Evolutionary conservation across 2,888 invertebrate genomes (phyloP), one percentile per base, ranked within the genome.

Genomic region (Patella depressa): DNA sequence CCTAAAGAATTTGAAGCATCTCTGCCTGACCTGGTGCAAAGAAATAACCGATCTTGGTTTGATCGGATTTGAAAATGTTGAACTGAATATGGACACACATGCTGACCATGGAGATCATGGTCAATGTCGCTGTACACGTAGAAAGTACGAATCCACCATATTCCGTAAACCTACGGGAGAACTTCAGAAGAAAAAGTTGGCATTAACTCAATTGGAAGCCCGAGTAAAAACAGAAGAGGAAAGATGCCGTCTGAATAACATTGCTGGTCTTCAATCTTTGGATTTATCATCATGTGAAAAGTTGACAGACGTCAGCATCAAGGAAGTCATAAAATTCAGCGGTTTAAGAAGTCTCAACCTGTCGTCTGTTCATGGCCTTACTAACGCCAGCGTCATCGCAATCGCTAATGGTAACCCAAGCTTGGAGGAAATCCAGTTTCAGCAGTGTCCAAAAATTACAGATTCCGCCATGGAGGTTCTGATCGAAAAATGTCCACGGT

Each of bases 251-350:
- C 79, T 89, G 9, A 83, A 82, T 73, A 86, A 87, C 79, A 81
- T 91, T 75, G 76, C 81, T 76, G 87, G 89, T 53, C 92, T 96
- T 2, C 92, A 91, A 79, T 92, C 93, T 73, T 91, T 96, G 9
- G 94, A 95, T 88, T 92, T 96, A 19, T 93, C 94, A 79, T 94
- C 94, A 1, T 95, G 95, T 88, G 94, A 94, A 83, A 94, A 93
- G 89, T 94, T 96, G 75, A 94, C 95, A 24, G 95, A 96, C 90
- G 94, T 95, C 0, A 95, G 95, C 81, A 88, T 96, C 14, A 94
- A 93, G 80, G 94, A 95, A 85, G 94, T 95, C 65, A 93, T 95
- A 81, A 93, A 93, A 80, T 95, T 95, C 86, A 92, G 93, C 74
- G 95, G 95, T 89, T 92, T 96, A 11, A 91, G 91, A 55, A 92